Evolutionary conservation across 2,888 invertebrate genomes (phyloP).

Genomic region (Meandrusa payeni): DNA sequence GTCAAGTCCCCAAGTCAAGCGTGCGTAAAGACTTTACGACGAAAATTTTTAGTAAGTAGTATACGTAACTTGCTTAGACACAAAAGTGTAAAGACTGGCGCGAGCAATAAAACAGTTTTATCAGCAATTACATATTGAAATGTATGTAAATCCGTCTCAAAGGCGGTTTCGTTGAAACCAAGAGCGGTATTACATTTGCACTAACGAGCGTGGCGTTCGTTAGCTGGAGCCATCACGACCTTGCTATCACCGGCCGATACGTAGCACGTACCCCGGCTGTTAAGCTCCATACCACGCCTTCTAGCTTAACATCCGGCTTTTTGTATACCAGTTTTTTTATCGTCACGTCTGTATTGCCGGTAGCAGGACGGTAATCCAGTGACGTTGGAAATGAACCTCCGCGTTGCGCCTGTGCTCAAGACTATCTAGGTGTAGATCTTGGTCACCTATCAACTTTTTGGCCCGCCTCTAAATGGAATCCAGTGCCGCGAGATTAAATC

Average conservation of each 20-base stretch:
- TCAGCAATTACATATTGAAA: constrained; percentile 3
- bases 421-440: too few species aligned
- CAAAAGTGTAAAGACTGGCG: too few species aligned
- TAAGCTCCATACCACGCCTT: constrained; percentile 22
- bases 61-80: too few species aligned
- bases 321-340: background rate
- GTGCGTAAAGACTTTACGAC: too few species aligned
- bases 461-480: too few species aligned
- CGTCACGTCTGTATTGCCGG: background rate
- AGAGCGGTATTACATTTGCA: constrained; percentile 2
- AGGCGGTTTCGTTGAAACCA: constrained; percentile 10
- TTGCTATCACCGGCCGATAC: constrained; percentile 27
- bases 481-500: too few species aligned
- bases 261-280: constrained; percentile 24
- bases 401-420: too few species aligned
- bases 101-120: too few species aligned
- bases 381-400: too few species aligned
- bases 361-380: background rate
- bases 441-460: too few species aligned
- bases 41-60: too few species aligned
- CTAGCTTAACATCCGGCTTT: constrained; percentile 10
- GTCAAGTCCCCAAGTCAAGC: too few species aligned
- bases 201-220: constrained; percentile 15
- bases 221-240: constrained; percentile 29
- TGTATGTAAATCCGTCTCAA: constrained; percentile 11